Conservation (phyloP, 2,888 invertebrate genomes). For the Anticlea derivata region DNA sequence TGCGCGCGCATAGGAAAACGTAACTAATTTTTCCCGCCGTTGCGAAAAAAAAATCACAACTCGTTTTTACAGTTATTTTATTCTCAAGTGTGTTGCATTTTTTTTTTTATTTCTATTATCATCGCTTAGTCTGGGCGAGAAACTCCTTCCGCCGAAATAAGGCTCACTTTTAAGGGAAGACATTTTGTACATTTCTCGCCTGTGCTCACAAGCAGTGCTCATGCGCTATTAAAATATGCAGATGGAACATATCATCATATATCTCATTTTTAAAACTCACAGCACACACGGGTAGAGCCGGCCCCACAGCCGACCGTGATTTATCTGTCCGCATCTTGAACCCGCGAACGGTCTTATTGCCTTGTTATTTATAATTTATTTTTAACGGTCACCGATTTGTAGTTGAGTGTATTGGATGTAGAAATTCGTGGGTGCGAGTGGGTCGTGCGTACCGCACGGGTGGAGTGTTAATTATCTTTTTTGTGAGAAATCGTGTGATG, state of each 20-base stretch:
- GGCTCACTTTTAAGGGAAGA: no score
- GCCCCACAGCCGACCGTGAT: constrained; percentile 63
- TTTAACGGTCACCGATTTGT: constrained; percentile 81
- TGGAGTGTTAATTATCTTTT: constrained; percentile 49
- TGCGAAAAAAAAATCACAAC: no score
- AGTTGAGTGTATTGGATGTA: constrained; percentile 49
- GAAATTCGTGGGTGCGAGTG: constrained; percentile 46
- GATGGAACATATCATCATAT: constrained; percentile 59
- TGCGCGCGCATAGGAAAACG: no score
- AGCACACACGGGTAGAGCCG: constrained; percentile 50
- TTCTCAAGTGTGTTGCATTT: no score
- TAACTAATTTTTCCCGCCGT: no score
- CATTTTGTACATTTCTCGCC: no score
- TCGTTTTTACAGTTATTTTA: no score
- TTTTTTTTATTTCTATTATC: no score
- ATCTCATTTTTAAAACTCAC: constrained; percentile 70
- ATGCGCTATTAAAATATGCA: constrained; percentile 52
- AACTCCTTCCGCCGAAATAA: no score
- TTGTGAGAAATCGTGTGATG: constrained; percentile 37
- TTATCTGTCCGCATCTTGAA: constrained; percentile 79
- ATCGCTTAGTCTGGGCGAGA: no score
- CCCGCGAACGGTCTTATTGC: constrained; percentile 81
- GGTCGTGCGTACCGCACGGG: constrained; percentile 46
- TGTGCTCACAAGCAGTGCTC: constrained; percentile 38
- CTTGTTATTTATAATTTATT: constrained; percentile 84